Evolutionary conservation across 2,113 vertebrate species (phyloP).

Genomic region (Forbesichthys papilliferus): DNA sequence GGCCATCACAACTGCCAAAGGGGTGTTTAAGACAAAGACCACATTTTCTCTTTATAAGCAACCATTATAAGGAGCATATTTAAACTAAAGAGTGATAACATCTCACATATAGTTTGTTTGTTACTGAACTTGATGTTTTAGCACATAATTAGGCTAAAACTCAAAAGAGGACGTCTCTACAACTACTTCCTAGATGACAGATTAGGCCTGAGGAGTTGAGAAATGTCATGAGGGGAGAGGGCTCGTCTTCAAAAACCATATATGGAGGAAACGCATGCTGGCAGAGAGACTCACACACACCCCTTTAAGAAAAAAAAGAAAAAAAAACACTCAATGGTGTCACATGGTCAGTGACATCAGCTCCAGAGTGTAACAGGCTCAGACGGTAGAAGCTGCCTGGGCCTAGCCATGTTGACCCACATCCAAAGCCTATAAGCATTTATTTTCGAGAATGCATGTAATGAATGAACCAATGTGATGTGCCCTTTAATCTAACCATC

Average conservation of each 20-base stretch:
- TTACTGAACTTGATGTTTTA: too few species aligned
- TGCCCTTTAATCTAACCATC: too few species aligned
- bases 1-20: too few species aligned
- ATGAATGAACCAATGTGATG: too few species aligned
- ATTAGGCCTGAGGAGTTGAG: background rate
- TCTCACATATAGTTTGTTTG: too few species aligned
- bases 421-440: background rate
- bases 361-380: slow-evolving; percentile 24
- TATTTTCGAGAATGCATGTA: too few species aligned
- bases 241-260: slow-evolving; percentile 52
- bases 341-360: slow-evolving; percentile 54
- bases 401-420: background rate
- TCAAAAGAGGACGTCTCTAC: background rate
- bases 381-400: slow-evolving; percentile 6
- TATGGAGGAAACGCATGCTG: slow-evolving; percentile 56
- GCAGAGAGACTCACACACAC: background rate
- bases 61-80: too few species aligned
- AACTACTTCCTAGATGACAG: background rate
- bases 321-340: slow-evolving; percentile 9
- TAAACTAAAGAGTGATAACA: too few species aligned
- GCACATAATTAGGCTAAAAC: too few species aligned
- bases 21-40: too few species aligned
- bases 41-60: too few species aligned
- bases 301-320: background rate
- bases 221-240: slow-evolving; percentile 21